A percentile compares a stretch with the other conserved stretches of the same genome.
phyloP scores from a whole-genome alignment of 1,140 invertebrate genomes.

The Gyrodactylus bullatarudis region DNA sequence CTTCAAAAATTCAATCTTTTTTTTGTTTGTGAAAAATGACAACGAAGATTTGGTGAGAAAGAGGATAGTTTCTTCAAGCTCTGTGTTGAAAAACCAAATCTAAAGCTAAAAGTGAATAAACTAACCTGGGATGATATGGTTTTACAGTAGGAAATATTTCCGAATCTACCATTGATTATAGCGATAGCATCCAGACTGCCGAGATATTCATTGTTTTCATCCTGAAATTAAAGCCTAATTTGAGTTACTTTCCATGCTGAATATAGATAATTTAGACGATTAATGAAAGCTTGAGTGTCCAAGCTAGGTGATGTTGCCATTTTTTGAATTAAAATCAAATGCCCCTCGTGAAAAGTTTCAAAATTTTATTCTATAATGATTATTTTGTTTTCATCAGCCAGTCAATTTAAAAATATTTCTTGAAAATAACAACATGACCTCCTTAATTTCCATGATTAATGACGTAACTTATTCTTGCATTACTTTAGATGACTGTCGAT shows the following conservation, averaged over 20 bases:
- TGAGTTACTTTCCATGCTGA: background rate
- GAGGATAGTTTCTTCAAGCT: background rate
- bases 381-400: too few relatives aligned
- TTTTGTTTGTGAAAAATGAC: background rate
- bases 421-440: too few relatives aligned
- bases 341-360: too few relatives aligned
- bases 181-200: background rate
- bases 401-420: too few relatives aligned
- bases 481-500: background rate
- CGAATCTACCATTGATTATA: background rate
- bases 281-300: background rate
- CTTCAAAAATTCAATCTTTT: background rate
- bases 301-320: background rate
- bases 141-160: background rate
- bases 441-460: too few relatives aligned
- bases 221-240: background rate
- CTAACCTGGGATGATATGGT: background rate
- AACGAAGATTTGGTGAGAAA: background rate
- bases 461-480: too few relatives aligned
- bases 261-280: background rate
- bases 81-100: background rate
- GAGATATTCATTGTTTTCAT: background rate
- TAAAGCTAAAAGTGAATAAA: too few relatives aligned
- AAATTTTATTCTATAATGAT: too few relatives aligned
- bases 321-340: too few relatives aligned